Evolutionary conservation across 2,797 vertebrate species (phyloP).

Genomic region (Galagoides demidoff): DNA sequence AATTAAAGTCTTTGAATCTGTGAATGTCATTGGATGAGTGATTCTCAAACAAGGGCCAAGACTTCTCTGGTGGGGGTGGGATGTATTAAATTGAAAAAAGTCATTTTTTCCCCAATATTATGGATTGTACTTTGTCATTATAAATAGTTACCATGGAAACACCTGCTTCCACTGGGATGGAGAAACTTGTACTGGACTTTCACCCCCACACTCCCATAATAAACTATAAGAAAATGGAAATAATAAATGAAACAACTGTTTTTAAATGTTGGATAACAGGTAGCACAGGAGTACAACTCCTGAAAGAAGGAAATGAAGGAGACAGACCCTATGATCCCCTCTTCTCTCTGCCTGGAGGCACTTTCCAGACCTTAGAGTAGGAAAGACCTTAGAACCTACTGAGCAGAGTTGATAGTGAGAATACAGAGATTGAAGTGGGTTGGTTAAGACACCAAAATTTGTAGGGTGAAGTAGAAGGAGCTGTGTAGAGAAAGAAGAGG

Average conservation of each 20-base stretch:
- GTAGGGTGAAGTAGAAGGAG: neutral
- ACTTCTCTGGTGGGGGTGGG: neutral
- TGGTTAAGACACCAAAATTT: neutral
- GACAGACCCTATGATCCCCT: neutral
- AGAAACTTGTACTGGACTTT: neutral
- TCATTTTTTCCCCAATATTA: neutral
- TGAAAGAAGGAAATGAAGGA: neutral
- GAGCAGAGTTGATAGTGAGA: neutral
- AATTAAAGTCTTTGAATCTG: neutral
- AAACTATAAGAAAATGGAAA: neutral
- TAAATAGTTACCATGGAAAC: neutral
- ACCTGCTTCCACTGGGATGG: neutral
- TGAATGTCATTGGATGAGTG: neutral
- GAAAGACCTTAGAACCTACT: too few relatives aligned
- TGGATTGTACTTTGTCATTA: conserved; percentile 3
- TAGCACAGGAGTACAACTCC: neutral
- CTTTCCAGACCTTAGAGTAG: neutral
- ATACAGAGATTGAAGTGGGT: neutral
- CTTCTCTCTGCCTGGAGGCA: neutral
- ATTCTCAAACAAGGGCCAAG: neutral
- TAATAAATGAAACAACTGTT: neutral
- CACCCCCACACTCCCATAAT: neutral
- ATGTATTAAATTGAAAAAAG: neutral
- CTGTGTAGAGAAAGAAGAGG: neutral
- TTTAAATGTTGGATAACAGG: neutral